Conservation (phyloP, 92 coral and sea anemone species). For the Palythoa heliodiscus region DNA sequence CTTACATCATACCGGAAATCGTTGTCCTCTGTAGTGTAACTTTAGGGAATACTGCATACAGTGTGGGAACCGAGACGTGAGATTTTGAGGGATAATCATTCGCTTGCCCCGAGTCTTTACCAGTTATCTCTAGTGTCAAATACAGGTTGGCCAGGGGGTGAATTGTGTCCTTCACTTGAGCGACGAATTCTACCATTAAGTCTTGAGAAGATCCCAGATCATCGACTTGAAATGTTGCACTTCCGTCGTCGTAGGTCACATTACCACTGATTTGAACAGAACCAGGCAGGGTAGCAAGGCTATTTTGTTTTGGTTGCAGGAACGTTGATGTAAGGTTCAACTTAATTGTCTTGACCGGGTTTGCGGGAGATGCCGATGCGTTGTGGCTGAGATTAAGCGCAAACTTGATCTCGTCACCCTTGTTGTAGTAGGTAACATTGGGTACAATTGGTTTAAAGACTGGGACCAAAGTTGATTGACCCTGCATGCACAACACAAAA, state of each 20-base stretch:
- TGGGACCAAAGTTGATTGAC: slow-evolving; percentile 53
- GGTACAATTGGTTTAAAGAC: slow-evolving; percentile 52
- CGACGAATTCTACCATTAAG: slow-evolving; percentile 58
- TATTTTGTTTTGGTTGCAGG: slow-evolving; percentile 25
- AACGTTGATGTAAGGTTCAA: slow-evolving; percentile 56
- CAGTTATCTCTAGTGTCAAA: slow-evolving; percentile 58
- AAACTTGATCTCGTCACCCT: slow-evolving; percentile 62
- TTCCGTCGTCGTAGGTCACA: slow-evolving; percentile 27
- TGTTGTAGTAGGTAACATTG: slow-evolving; percentile 79
- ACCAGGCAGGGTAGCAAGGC: background rate
- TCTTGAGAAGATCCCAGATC: background rate
- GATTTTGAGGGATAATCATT: slow-evolving; percentile 64
- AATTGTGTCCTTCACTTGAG: slow-evolving; percentile 56
- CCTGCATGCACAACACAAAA: background rate
- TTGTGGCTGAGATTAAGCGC: slow-evolving; percentile 67
- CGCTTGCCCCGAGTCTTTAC: slow-evolving; percentile 13
- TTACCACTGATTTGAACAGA: slow-evolving; percentile 7
- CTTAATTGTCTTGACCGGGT: slow-evolving; percentile 41
- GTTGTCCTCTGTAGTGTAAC: slow-evolving; percentile 64
- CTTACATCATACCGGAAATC: slow-evolving; percentile 2
- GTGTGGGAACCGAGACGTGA: slow-evolving; percentile 62
- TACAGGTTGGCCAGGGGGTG: slow-evolving; percentile 86
- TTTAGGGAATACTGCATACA: slow-evolving; percentile 84
- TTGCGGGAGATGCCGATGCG: slow-evolving; percentile 41
- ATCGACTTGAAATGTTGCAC: slow-evolving; percentile 4